Percentiles rank a stretch among this genome's conserved stretches.
phyloP scores from a whole-genome alignment of 64 coral and sea anemone genomes.

The Acropora tenuis region DNA sequence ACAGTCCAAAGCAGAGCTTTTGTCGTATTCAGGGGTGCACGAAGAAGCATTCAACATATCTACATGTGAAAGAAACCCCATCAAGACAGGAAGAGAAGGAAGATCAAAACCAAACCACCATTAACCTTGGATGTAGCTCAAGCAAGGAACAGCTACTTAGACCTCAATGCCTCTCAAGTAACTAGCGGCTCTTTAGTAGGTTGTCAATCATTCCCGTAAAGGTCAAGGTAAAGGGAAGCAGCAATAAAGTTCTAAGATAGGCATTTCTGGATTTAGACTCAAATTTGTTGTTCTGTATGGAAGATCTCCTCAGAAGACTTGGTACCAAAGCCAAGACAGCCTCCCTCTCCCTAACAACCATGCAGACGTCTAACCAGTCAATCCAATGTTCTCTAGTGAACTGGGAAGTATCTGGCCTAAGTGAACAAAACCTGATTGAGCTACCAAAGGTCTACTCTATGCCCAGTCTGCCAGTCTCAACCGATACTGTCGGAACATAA shows the following conservation, averaged over 20 bases:
- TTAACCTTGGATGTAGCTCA: background rate
- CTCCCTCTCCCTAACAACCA: background rate
- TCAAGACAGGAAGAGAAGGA: background rate
- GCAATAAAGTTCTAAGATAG: background rate
- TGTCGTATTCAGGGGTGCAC: conserved; percentile 60
- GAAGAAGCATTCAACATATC: conserved; percentile 59
- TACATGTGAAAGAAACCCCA: conserved; percentile 42
- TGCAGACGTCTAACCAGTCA: background rate
- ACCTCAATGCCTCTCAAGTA: background rate
- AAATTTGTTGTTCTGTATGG: background rate
- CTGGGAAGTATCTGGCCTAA: conserved; percentile 7
- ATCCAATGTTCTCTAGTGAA: background rate
- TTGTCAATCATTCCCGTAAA: background rate
- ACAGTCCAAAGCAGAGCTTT: conserved; percentile 59
- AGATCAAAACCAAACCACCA: background rate
- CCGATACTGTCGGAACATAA: background rate
- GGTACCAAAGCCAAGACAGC: background rate
- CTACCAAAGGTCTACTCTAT: background rate
- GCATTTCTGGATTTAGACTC: background rate
- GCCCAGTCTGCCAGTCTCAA: conserved; percentile 10
- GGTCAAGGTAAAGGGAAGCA: background rate
- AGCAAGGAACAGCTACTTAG: conserved; percentile 7
- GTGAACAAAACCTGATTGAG: conserved; percentile 28
- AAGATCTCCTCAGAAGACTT: background rate
- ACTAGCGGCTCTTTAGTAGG: background rate